Base-by-base conservation (phyloP, 2,113 vertebrate species). In the Neomonachus schauinslandi region DNA sequence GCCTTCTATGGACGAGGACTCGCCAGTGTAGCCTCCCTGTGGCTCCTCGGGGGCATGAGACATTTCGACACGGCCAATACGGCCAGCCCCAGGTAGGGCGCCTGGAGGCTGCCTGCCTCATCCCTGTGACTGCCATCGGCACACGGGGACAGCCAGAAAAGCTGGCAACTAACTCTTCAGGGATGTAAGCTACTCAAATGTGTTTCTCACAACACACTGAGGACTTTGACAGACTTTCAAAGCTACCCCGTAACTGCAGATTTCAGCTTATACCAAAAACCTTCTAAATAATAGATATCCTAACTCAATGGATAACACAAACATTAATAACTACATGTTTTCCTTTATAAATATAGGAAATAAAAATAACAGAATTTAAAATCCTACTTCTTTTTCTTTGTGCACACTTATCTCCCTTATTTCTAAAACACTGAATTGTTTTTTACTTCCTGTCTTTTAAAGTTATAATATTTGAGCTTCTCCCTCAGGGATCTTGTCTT, bases 111-210 rank as follows among this genome's bases (percentile, higher is more conserved):
- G 4, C 10, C 6, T 1, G 24, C 11, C 15, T 3, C 21, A 0
- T 4, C 21, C 2, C 53, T 16, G 12, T 4, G 7, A 51, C 10
- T 0, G 42, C 22, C 15, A 1, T n/a, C 3, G 5, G 55, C 39
- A 10, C 33, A 42, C 51, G 26, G 1, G 24, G 24, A 22, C 0
- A 3, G 57, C 39, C 59, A 22, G 89, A 18, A n/a, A 4, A 80
- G 42, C 81, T 2, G 67, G 67, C 2, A 1, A 5, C 91, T 22
- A 1, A 16, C 6, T 80, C 33, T 14, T 76, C 16, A 3, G 39
- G 69, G 42, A 28, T 0, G 26, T 33, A 63, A 31, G 33, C 15
- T 2, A 11, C 55, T 49, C 9, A 15, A 28, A 39, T 0, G 1
- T 14, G 1, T 14, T 51, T 63, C 88, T 65, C 21, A 18, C 24